Evolutionary conservation across 1,140 invertebrate genomes (phyloP), one percentile per base, ranked within the genome.

Genomic region (Cardiocondyla obscurior): DNA sequence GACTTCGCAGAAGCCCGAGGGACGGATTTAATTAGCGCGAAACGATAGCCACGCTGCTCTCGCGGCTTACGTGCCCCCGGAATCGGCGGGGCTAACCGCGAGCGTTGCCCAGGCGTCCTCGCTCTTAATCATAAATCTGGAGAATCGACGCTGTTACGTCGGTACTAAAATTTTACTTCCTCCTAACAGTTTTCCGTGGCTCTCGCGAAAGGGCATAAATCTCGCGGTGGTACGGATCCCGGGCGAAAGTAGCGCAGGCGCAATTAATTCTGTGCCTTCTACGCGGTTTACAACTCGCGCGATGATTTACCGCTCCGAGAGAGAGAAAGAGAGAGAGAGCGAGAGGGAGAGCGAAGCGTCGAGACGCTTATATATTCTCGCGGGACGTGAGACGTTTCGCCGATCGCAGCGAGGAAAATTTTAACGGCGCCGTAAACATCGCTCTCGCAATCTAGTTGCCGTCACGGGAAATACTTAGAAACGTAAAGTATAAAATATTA

Each of bases 361-460:
- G 62, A 8, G 46, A 39, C 46, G 36, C 46, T 79, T 67, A 42
- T 53, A 67, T 79, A 42, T 69, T 79, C 46, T n/a, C 64, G 42
- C 16, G 39, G 12, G 33, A 44, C 28, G 42, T 55, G 58, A 51
- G 44, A 51, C 74, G 25, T 69, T 53, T 57, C 46, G 33, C 25
- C 19, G 74, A 53, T 67, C 60, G 60, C 22, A 36, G 12, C 6
- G n/a, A 70, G 44, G 42, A 39, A 74, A 82, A 86, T 86, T 83
- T 85, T 82, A 82, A 86, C 49, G 14, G 33, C 33, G 8, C 44
- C 60, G 53, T 86, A 76, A 86, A 86, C 69, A 73, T 25, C 28
- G 22, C 42, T 57, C 33, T 39, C 62, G 46, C 79, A 53, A 44
- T 67, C 4, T 16, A 39, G 12, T 53, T 55, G 22, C 8, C 25